A percentile compares a stretch with the other conserved stretches of the same genome.
Conservation (phyloP, 2,888 invertebrate species). For the Cerastis rubricosa region DNA sequence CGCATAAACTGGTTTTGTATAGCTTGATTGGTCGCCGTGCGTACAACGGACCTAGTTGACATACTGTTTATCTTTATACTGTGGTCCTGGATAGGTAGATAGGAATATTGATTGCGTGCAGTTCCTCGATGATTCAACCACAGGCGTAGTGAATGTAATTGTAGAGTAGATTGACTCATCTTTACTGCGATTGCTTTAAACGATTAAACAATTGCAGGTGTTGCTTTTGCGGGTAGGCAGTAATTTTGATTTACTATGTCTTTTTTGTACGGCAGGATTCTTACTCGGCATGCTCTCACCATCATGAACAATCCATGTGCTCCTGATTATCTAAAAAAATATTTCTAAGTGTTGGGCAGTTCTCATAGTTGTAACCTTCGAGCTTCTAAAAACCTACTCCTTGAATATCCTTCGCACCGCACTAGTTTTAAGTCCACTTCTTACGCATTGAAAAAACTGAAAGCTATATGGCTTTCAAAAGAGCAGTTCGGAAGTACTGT, state of each 20-base stretch:
- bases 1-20: no score
- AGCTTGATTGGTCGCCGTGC: no score
- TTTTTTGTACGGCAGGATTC: not conserved
- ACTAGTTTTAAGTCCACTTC: no score
- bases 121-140: slow-evolving; percentile 36
- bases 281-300: not conserved
- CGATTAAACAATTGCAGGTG: slow-evolving; percentile 22
- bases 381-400: no score
- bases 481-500: no score
- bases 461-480: no score
- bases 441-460: no score
- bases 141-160: slow-evolving; percentile 41
- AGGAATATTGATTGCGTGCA: slow-evolving; percentile 53
- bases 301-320: no score
- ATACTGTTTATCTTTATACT: not conserved
- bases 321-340: no score
- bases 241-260: not conserved
- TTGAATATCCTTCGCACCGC: no score
- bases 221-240: slow-evolving; percentile 3
- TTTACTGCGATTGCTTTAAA: slow-evolving; percentile 33
- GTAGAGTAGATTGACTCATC: slow-evolving; percentile 37
- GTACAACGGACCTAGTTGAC: not conserved
- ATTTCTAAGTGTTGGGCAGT: no score
- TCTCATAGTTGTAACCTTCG: no score
- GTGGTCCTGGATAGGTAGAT: not conserved